Conservation (phyloP, 2,113 vertebrate species). For the Glareola pratincola region DNA sequence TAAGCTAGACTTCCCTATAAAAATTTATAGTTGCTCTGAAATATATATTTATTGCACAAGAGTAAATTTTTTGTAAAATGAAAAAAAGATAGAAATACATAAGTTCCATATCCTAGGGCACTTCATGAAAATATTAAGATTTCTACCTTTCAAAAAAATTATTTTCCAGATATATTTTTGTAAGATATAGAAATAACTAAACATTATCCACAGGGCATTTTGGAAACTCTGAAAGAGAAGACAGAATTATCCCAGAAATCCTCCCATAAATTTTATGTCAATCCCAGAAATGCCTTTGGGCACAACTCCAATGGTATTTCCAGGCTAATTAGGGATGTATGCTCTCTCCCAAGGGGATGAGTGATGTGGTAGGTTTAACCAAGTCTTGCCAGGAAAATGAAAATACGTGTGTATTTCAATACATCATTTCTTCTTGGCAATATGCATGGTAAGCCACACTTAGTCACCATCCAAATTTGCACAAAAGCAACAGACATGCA, state of each 20-base stretch:
- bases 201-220: background rate
- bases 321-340: background rate
- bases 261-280: background rate
- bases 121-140: background rate
- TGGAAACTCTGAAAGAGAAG: background rate
- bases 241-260: background rate
- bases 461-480: background rate
- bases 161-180: background rate
- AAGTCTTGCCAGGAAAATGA: conserved; percentile 16
- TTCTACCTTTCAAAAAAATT: background rate
- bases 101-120: background rate
- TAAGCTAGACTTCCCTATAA: background rate
- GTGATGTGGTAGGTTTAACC: background rate
- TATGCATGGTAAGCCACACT: background rate
- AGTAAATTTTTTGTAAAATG: background rate
- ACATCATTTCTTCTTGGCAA: background rate
- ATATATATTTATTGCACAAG: background rate
- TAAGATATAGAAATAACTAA: background rate
- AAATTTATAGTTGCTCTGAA: background rate
- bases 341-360: background rate
- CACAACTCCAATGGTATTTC: background rate
- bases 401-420: background rate
- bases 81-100: background rate
- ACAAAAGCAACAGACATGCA: background rate
- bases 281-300: background rate